Conservation (phyloP, 2,888 invertebrate species). For the Limulus polyphemus region DNA sequence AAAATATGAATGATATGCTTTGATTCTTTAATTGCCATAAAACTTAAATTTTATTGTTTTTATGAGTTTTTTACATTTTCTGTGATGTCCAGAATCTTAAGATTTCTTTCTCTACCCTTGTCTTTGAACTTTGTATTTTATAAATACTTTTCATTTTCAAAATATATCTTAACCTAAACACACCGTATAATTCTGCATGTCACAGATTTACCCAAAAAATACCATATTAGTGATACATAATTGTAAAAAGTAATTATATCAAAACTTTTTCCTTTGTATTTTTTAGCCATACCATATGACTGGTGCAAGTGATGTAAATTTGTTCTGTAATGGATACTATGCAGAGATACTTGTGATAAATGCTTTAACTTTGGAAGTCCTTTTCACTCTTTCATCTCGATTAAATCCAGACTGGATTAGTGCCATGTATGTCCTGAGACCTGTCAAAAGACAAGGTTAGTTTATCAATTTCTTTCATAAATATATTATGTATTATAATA, state of each 20-base stretch:
- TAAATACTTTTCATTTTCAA: no score
- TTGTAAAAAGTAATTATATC: neutral
- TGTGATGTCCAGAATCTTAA: no score
- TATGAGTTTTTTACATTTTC: no score
- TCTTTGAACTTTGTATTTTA: no score
- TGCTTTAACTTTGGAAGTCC: conserved; percentile 48
- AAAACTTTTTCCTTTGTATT: neutral
- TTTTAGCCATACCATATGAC: conserved; percentile 65
- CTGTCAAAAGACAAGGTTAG: conserved; percentile 50
- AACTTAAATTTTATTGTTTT: no score
- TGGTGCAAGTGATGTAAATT: conserved; percentile 54
- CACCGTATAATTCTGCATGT: conserved; percentile 11
- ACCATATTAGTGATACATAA: no score
- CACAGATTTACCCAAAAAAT: neutral
- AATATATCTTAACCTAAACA: neutral
- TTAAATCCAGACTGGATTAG: conserved; percentile 98
- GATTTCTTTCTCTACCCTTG: no score
- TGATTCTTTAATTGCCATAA: no score
- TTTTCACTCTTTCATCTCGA: conserved; percentile 82
- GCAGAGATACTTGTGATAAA: conserved; percentile 95
- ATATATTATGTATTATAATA: neutral
- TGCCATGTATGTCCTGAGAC: conserved; percentile 69
- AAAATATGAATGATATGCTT: no score
- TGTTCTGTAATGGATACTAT: conserved; percentile 97
- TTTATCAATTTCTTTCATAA: neutral